Conservation (phyloP, 1,140 invertebrate species). For the Helicoverpa zea region DNA sequence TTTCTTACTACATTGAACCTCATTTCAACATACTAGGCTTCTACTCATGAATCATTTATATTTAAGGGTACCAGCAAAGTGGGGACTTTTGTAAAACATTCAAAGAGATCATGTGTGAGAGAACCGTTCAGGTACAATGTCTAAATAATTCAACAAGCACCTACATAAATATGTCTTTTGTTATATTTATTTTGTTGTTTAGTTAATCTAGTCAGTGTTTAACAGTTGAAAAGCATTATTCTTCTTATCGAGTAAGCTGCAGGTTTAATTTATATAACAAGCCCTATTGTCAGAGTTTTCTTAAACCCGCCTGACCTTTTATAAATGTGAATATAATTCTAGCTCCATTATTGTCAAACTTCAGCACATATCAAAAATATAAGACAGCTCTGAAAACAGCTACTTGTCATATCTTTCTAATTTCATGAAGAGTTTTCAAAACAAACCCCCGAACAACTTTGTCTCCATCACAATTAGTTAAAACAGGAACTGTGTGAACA, state of each 20-base stretch:
- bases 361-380: too few species aligned
- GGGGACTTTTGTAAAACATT: slow-evolving; percentile 50
- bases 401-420: too few species aligned
- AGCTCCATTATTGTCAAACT: too few species aligned
- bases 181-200: neutral
- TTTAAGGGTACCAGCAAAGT: slow-evolving; percentile 36
- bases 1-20: slow-evolving; percentile 50
- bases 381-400: too few species aligned
- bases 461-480: slow-evolving; percentile 32
- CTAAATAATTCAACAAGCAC: slow-evolving; percentile 45
- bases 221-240: too few species aligned
- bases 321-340: too few species aligned
- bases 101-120: slow-evolving; percentile 26
- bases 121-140: slow-evolving; percentile 5
- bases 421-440: neutral
- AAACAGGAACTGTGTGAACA: slow-evolving; percentile 3
- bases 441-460: neutral
- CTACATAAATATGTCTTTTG: too few species aligned
- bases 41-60: slow-evolving; percentile 55
- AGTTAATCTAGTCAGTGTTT: neutral
- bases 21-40: slow-evolving; percentile 37
- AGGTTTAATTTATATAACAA: too few species aligned
- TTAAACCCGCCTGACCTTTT: too few species aligned
- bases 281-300: too few species aligned
- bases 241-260: too few species aligned